phyloP scores from a whole-genome alignment of 2,888 invertebrate species.

The Notodonta ziczac region DNA sequence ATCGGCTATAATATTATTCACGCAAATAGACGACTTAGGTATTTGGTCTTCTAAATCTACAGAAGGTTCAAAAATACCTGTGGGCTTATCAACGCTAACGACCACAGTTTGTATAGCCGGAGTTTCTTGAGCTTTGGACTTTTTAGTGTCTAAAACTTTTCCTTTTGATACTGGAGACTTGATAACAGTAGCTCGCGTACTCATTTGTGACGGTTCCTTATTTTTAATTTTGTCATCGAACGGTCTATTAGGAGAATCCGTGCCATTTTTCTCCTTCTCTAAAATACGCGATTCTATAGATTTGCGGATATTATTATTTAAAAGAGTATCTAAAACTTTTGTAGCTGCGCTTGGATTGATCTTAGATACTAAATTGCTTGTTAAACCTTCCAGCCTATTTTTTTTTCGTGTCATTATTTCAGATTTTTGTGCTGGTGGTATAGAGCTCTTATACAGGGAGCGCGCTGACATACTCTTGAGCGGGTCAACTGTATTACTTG shows the following conservation, averaged over 20 bases:
- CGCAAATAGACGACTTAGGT: slow-evolving; percentile 83
- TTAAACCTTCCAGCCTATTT: slow-evolving; percentile 85
- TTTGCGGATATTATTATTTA: slow-evolving; percentile 80
- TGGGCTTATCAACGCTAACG: slow-evolving; percentile 83
- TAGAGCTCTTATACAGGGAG: slow-evolving; percentile 76
- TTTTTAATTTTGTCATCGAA: slow-evolving; percentile 64
- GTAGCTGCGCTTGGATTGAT: slow-evolving; percentile 83
- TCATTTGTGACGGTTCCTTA: slow-evolving; percentile 70
- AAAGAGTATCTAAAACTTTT: slow-evolving; percentile 78
- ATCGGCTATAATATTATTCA: slow-evolving; percentile 65
- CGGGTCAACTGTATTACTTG: slow-evolving; percentile 63
- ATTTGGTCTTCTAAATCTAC: slow-evolving; percentile 88
- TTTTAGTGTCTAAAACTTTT: slow-evolving; percentile 76
- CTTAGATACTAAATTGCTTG: slow-evolving; percentile 85
- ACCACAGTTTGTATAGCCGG: slow-evolving; percentile 57
- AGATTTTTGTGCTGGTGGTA: slow-evolving; percentile 78
- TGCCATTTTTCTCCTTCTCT: slow-evolving; percentile 70
- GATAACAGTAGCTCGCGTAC: slow-evolving; percentile 82
- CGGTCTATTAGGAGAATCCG: slow-evolving; percentile 52
- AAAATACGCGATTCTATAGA: slow-evolving; percentile 79
- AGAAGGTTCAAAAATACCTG: slow-evolving; percentile 89
- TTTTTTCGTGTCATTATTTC: slow-evolving; percentile 87
- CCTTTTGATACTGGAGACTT: slow-evolving; percentile 84
- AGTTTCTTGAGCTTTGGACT: slow-evolving; percentile 61
- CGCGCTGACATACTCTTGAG: slow-evolving; percentile 79